phyloP scores from a whole-genome alignment of 2,888 invertebrate genomes.

The Nebria brevicollis region DNA sequence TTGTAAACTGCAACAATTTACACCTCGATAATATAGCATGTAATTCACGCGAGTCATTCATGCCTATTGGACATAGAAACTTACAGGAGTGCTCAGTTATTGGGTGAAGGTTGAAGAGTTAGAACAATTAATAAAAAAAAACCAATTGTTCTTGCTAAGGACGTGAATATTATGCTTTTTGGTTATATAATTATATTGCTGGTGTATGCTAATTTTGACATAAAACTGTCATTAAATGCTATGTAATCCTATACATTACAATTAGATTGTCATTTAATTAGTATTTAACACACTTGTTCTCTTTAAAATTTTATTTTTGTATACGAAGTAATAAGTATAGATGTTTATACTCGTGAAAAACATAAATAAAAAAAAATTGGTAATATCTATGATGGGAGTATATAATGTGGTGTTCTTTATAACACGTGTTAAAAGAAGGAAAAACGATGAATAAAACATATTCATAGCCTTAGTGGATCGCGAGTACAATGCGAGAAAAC shows the following conservation, averaged over 20 bases:
- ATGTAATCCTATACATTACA: too few relatives aligned
- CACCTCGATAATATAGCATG: neutral
- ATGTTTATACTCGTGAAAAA: too few relatives aligned
- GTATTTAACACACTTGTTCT: too few relatives aligned
- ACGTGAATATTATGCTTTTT: neutral
- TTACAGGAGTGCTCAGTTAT: neutral
- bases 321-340: too few relatives aligned
- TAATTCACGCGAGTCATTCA: neutral
- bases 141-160: neutral
- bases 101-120: neutral
- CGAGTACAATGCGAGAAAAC: constrained; percentile 17
- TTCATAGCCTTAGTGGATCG: neutral
- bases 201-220: neutral
- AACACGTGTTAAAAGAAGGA: neutral
- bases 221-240: neutral
- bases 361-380: too few relatives aligned
- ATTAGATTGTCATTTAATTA: too few relatives aligned
- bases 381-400: too few relatives aligned
- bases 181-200: neutral
- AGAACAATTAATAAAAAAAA: neutral
- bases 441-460: constrained; percentile 14
- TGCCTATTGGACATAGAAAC: neutral
- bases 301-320: too few relatives aligned
- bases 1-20: neutral
- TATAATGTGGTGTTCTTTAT: neutral